These are phyloP conservation scores for Temnothorax nylanderi DNA, from an alignment of 1,140 invertebrate genomes.

Conservation along the genomic window DNA sequence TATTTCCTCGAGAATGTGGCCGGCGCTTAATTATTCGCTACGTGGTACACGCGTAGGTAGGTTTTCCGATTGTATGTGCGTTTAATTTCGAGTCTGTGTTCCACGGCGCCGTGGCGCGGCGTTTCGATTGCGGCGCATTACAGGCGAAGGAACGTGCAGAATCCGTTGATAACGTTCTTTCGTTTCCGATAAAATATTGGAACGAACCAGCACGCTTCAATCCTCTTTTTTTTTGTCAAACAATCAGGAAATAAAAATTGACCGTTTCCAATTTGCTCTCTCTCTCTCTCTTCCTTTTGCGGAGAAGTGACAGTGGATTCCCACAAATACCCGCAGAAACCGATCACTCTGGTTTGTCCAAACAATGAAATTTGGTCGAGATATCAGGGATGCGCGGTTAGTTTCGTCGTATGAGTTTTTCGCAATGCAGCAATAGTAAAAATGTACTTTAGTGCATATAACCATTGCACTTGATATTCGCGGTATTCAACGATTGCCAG, in stretches of 20 bases:
- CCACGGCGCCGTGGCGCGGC: no score
- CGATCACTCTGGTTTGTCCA: slow-evolving; percentile 43
- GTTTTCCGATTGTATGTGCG: slow-evolving; percentile 46
- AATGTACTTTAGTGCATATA: slow-evolving; percentile 59
- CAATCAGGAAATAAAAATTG: slow-evolving; percentile 57
- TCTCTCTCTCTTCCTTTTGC: neutral
- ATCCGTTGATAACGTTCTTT: slow-evolving; percentile 43
- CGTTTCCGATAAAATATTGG: slow-evolving; percentile 39
- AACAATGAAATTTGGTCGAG: slow-evolving; percentile 32
- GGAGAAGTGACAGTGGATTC: neutral
- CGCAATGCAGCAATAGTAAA: neutral
- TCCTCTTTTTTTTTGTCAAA: slow-evolving; percentile 29
- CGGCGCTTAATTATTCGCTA: slow-evolving; percentile 52
- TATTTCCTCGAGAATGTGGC: slow-evolving; percentile 42
- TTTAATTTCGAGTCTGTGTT: slow-evolving; percentile 26
- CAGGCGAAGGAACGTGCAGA: slow-evolving; percentile 27
- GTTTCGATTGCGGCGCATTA: slow-evolving; percentile 39
- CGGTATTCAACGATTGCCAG: slow-evolving; percentile 52
- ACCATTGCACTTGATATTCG: slow-evolving; percentile 55
- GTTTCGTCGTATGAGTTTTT: slow-evolving; percentile 25
- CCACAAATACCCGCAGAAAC: slow-evolving; percentile 22
- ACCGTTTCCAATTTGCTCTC: slow-evolving; percentile 45
- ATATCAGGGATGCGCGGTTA: slow-evolving; percentile 27
- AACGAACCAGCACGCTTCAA: neutral
- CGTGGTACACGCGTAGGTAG: slow-evolving; percentile 21